Percentiles rank a stretch among this genome's conserved stretches.
phyloP scores from a whole-genome alignment of 2,888 invertebrate genomes.

The Heliconius sara region DNA sequence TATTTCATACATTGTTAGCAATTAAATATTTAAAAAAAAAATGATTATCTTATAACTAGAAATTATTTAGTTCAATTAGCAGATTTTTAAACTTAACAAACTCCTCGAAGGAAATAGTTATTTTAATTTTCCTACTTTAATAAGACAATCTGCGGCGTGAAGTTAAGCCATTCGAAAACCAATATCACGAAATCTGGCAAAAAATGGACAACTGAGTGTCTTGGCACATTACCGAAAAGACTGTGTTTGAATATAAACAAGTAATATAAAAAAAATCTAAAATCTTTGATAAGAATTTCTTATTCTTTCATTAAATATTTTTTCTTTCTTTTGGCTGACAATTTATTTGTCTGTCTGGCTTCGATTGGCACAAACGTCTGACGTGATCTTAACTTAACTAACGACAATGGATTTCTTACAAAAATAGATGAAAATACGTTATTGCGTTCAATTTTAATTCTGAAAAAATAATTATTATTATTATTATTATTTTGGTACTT shows the following conservation, averaged over 20 bases:
- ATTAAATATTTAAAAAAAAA: not conserved
- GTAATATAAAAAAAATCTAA: not conserved
- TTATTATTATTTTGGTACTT: no score
- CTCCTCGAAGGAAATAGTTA: no score
- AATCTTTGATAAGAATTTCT: not conserved
- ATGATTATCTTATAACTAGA: no score
- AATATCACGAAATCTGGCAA: not conserved
- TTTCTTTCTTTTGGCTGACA: slow-evolving; percentile 17
- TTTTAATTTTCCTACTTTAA: no score
- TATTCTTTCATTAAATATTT: slow-evolving; percentile 1
- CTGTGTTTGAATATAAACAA: no score
- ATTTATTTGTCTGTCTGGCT: slow-evolving; percentile 32
- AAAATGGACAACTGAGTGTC: not conserved
- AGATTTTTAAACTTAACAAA: no score
- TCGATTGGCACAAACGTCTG: slow-evolving; percentile 19
- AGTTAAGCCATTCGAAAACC: not conserved
- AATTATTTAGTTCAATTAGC: no score
- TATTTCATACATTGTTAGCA: not conserved
- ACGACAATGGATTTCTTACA: slow-evolving; percentile 24
- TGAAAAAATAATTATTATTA: not conserved
- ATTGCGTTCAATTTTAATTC: not conserved
- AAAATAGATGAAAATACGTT: slow-evolving; percentile 12
- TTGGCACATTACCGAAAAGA: not conserved
- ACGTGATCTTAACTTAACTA: slow-evolving; percentile 25
- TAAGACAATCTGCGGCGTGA: no score